These are phyloP conservation scores for Tanytarsus gracilentus DNA, from an alignment of 2,888 invertebrate species.

Conservation along the genomic window DNA sequence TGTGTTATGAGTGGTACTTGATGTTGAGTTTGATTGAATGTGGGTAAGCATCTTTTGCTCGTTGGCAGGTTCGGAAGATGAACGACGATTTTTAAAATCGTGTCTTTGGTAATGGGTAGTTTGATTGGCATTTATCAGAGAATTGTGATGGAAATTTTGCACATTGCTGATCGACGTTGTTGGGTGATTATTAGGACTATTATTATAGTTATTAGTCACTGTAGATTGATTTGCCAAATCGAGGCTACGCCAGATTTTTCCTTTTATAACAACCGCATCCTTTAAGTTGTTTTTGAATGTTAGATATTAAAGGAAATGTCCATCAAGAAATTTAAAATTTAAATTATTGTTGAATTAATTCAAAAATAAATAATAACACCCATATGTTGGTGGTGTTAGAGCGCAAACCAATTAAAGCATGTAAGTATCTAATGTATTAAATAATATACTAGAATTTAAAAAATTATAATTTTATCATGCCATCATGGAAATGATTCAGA, in stretches of 20 bases:
- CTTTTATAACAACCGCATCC: slow-evolving; percentile 31
- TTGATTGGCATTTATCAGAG: slow-evolving; percentile 11
- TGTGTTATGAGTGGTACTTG: slow-evolving; percentile 18
- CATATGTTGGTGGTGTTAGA: too few species aligned
- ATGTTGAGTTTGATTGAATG: slow-evolving; percentile 9
- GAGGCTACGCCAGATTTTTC: slow-evolving; percentile 33
- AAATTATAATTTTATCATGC: too few species aligned
- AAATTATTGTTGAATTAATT: too few species aligned
- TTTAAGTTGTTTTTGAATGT: too few species aligned
- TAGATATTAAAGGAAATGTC: too few species aligned
- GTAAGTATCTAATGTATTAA: too few species aligned
- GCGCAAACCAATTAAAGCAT: too few species aligned
- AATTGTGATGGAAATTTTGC: slow-evolving; percentile 14
- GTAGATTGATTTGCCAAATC: slow-evolving; percentile 31
- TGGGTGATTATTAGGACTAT: slow-evolving; percentile 17
- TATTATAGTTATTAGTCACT: slow-evolving; percentile 5
- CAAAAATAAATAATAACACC: too few species aligned
- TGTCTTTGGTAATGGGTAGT: slow-evolving; percentile 29
- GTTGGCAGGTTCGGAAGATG: slow-evolving; percentile 32
- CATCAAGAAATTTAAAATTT: too few species aligned
- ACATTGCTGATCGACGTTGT: slow-evolving; percentile 2
- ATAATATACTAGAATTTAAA: too few species aligned
- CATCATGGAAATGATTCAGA: too few species aligned
- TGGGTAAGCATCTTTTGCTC: slow-evolving; percentile 29
- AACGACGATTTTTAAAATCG: slow-evolving; percentile 32